Percentiles rank a stretch among this genome's conserved stretches.
These are phyloP conservation scores for Gyrodactylus bullatarudis DNA, from an alignment of 1,140 invertebrate genomes.

Conservation along the genomic window DNA sequence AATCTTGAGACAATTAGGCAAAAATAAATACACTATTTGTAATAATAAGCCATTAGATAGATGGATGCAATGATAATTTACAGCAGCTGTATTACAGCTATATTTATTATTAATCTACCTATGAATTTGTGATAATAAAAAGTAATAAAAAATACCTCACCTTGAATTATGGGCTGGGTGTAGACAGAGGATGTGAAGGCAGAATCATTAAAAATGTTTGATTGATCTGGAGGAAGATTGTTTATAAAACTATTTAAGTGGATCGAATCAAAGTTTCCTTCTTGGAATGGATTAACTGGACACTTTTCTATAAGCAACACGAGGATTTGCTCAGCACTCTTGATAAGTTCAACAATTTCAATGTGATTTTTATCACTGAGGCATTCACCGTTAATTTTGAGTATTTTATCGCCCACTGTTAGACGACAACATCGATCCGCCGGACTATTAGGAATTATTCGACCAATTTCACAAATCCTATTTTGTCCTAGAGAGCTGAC, in stretches of 20 bases:
- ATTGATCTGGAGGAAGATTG: neutral
- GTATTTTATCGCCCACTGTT: slow-evolving; percentile 65
- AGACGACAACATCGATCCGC: slow-evolving; percentile 56
- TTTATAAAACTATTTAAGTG: too few relatives aligned
- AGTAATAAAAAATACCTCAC: too few relatives aligned
- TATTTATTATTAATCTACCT: too few relatives aligned
- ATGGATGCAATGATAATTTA: too few relatives aligned
- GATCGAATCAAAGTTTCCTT: too few relatives aligned
- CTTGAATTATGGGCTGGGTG: neutral
- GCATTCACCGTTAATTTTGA: slow-evolving; percentile 66
- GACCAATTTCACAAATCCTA: slow-evolving; percentile 22
- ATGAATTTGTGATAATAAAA: too few relatives aligned
- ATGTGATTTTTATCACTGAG: slow-evolving; percentile 67
- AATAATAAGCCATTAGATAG: too few relatives aligned
- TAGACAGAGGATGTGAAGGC: neutral
- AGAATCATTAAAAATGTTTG: neutral
- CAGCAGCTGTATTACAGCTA: too few relatives aligned
- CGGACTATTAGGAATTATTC: slow-evolving; percentile 67
- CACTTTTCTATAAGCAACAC: slow-evolving; percentile 26
- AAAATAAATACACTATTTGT: too few relatives aligned
- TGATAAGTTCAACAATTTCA: slow-evolving; percentile 63
- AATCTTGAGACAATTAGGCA: too few relatives aligned
- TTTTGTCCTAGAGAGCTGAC: slow-evolving; percentile 73
- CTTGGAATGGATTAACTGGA: neutral
- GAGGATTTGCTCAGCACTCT: slow-evolving; percentile 59